Conservation (phyloP, 2,113 vertebrate species). For the Campylorhamphus procurvoides region DNA sequence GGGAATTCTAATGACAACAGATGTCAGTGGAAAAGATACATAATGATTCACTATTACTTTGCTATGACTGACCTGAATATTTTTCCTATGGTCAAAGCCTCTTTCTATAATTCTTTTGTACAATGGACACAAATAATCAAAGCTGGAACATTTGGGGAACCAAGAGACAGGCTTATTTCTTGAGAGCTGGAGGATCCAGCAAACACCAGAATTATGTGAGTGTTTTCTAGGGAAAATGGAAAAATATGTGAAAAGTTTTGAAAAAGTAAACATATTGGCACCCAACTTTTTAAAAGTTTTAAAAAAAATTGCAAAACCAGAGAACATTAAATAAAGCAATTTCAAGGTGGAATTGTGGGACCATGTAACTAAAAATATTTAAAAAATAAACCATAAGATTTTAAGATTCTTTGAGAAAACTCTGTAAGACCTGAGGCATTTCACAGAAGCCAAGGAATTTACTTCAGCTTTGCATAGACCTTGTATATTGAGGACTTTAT, state of each 20-base stretch:
- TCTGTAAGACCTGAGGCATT: background rate
- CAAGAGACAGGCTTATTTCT: background rate
- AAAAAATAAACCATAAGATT: background rate
- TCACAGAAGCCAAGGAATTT: background rate
- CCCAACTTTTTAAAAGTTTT: background rate
- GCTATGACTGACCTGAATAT: background rate
- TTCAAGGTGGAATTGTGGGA: background rate
- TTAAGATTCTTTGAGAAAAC: background rate
- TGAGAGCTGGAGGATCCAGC: background rate
- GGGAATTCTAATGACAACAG: background rate
- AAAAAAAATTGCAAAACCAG: background rate
- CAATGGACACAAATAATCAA: background rate
- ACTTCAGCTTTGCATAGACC: background rate
- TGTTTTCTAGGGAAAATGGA: background rate
- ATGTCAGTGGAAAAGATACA: background rate
- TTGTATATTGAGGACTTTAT: background rate
- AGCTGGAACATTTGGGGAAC: background rate
- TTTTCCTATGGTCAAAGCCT: background rate
- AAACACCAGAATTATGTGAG: background rate
- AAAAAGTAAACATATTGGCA: background rate
- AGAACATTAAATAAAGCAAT: background rate
- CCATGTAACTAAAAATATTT: background rate
- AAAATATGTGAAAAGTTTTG: background rate
- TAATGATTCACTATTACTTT: background rate
- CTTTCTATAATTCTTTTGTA: background rate